Percentiles rank a stretch among this genome's conserved stretches.
These are phyloP conservation scores for Australoheros scitulus DNA, from an alignment of 2,113 vertebrate species.

Conservation along the genomic window DNA sequence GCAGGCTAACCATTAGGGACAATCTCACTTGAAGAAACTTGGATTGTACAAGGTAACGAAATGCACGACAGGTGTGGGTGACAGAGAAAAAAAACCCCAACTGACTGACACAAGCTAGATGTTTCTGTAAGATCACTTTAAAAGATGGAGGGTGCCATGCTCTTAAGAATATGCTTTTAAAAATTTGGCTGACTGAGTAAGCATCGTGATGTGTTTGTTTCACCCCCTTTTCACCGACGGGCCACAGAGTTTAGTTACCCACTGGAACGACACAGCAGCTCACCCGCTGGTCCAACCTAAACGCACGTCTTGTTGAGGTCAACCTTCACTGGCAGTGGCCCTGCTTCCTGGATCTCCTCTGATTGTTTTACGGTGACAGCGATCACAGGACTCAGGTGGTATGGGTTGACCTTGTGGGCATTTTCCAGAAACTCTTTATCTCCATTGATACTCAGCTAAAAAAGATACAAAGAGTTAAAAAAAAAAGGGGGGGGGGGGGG, in stretches of 20 bases:
- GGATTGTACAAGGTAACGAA: constrained; percentile 53
- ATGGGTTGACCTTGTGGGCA: constrained; percentile 78
- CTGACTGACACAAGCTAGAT: constrained; percentile 49
- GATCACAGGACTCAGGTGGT: constrained; percentile 84
- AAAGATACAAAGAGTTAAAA: background rate
- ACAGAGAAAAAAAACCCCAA: constrained; percentile 1
- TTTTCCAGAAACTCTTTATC: constrained; percentile 90
- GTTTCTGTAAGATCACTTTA: constrained; percentile 25
- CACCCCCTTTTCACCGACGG: constrained; percentile 10
- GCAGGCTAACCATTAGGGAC: constrained; percentile 15
- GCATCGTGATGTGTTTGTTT: constrained; percentile 44
- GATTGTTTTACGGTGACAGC: constrained; percentile 80
- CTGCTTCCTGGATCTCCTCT: constrained; percentile 79
- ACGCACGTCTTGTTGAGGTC: constrained; percentile 88
- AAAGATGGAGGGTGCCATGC: constrained; percentile 68
- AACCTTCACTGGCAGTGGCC: constrained; percentile 89
- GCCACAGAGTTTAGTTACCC: constrained; percentile 38
- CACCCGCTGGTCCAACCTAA: constrained; percentile 61
- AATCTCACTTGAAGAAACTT: constrained; percentile 17
- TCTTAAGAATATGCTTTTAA: constrained; percentile 49
- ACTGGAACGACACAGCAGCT: constrained; percentile 23
- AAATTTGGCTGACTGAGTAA: constrained; percentile 49
- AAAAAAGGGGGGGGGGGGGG: background rate
- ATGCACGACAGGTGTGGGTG: constrained; percentile 27
- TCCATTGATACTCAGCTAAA: constrained; percentile 89